Evolutionary conservation across 2,113 vertebrate genomes (phyloP).

Genomic region (Limanda limanda): DNA sequence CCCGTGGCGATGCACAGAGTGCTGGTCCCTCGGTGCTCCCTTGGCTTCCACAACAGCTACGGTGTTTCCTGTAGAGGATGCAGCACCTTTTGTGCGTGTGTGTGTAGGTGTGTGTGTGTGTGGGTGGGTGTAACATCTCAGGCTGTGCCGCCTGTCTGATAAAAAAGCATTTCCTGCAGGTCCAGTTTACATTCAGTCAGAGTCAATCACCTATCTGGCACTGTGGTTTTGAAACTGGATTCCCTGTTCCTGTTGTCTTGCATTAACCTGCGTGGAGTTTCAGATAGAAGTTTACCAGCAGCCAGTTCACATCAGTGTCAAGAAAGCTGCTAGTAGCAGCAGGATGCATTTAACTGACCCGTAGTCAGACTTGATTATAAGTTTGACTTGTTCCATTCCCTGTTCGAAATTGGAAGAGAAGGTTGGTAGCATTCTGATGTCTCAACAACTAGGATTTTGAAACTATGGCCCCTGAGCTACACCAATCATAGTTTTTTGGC

Average conservation of each 20-base stretch:
- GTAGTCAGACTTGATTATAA: neutral
- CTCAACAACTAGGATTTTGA: too few species aligned
- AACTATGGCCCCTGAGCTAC: too few species aligned
- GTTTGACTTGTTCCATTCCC: neutral
- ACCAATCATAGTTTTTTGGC: too few species aligned
- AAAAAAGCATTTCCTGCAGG: neutral
- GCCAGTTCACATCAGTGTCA: neutral
- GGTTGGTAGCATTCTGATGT: too few species aligned
- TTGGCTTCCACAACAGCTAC: slow-evolving; percentile 32
- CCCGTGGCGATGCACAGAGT: slow-evolving; percentile 31
- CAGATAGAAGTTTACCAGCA: neutral
- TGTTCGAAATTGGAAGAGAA: neutral
- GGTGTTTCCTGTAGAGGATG: slow-evolving; percentile 56
- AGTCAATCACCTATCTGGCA: too few species aligned
- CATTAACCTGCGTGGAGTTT: neutral
- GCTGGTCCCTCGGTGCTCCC: slow-evolving; percentile 38
- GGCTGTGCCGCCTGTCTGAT: slow-evolving; percentile 24
- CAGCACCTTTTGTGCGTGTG: neutral
- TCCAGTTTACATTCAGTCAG: too few species aligned
- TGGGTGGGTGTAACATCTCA: slow-evolving; percentile 36
- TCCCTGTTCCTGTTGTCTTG: neutral
- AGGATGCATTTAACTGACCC: neutral
- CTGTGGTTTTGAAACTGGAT: neutral
- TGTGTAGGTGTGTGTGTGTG: slow-evolving; percentile 15
- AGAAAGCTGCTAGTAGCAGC: neutral